These are phyloP conservation scores for Agrotis ipsilon DNA, from an alignment of 2,888 invertebrate species.

Conservation along the genomic window DNA sequence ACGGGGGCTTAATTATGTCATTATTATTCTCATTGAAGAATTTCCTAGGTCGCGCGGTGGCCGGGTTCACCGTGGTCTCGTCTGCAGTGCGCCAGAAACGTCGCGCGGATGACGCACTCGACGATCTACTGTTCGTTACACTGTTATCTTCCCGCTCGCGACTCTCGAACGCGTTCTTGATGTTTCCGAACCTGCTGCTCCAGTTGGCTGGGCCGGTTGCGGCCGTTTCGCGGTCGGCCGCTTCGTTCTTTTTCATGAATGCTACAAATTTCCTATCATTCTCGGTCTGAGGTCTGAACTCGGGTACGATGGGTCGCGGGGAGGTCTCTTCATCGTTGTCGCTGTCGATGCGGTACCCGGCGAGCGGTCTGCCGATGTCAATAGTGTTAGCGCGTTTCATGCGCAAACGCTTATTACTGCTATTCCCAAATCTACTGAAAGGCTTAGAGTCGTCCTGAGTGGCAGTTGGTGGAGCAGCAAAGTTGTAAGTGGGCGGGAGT, in stretches of 20 bases:
- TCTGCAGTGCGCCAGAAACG: constrained; percentile 93
- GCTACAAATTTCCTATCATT: constrained; percentile 96
- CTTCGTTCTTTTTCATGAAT: constrained; percentile 94
- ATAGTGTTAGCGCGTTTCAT: constrained; percentile 97
- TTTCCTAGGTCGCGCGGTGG: constrained; percentile 70
- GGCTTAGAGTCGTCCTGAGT: constrained; percentile 82
- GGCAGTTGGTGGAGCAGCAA: constrained; percentile 79
- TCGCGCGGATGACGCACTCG: constrained; percentile 89
- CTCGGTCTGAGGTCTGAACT: constrained; percentile 95
- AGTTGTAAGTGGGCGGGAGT: constrained; percentile 86
- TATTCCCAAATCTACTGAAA: constrained; percentile 86
- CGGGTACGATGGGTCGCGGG: constrained; percentile 89
- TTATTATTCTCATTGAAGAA: constrained; percentile 75
- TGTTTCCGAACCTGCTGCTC: constrained; percentile 96
- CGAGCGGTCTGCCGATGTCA: constrained; percentile 95
- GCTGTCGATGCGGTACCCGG: constrained; percentile 89
- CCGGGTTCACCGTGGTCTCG: constrained; percentile 81
- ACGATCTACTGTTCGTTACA: constrained; percentile 75
- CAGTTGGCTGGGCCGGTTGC: constrained; percentile 91
- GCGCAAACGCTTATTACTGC: constrained; percentile 92
- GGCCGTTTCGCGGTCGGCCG: constrained; percentile 67
- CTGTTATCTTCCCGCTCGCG: constrained; percentile 78
- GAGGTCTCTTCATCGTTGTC: constrained; percentile 87
- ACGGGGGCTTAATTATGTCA: constrained; percentile 85
- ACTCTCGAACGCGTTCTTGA: constrained; percentile 95